A percentile compares a stretch with the other conserved stretches of the same genome.
Conservation (phyloP, 2,888 invertebrate genomes). For the Acanthoscelides obtectus region DNA sequence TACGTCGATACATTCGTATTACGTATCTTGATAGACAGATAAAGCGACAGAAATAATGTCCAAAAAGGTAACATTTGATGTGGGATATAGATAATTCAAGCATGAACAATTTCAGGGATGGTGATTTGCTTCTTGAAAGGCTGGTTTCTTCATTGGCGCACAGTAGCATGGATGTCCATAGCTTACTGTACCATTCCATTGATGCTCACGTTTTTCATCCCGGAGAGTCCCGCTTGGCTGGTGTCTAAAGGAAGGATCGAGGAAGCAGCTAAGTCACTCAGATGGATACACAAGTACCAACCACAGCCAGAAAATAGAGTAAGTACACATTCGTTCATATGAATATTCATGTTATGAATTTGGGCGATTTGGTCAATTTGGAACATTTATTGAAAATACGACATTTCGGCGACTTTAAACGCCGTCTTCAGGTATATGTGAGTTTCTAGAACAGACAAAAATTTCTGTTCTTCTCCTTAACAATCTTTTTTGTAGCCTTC, state of each 20-base stretch:
- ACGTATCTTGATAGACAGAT: too few species aligned
- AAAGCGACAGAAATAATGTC: too few species aligned
- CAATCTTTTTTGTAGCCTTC: too few species aligned
- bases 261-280: constrained; percentile 51
- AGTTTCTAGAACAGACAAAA: neutral
- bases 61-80: too few species aligned
- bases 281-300: constrained; percentile 49
- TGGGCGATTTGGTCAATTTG: neutral
- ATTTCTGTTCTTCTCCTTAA: neutral
- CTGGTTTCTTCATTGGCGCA: constrained; percentile 52
- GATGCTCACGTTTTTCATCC: constrained; percentile 50
- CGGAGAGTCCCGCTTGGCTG: constrained; percentile 59
- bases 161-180: constrained; percentile 54
- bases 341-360: neutral
- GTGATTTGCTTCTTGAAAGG: constrained; percentile 54
- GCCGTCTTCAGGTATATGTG: neutral
- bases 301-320: constrained; percentile 47
- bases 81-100: too few species aligned
- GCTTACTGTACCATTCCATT: constrained; percentile 52
- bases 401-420: too few species aligned
- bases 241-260: constrained; percentile 53
- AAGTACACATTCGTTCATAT: constrained; percentile 13
- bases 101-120: constrained; percentile 48
- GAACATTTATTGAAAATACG: too few species aligned
- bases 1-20: too few species aligned